Percentiles rank a stretch among this genome's conserved stretches.
Conservation (phyloP, 2,113 vertebrate species). For the Oceanodroma tethys region DNA sequence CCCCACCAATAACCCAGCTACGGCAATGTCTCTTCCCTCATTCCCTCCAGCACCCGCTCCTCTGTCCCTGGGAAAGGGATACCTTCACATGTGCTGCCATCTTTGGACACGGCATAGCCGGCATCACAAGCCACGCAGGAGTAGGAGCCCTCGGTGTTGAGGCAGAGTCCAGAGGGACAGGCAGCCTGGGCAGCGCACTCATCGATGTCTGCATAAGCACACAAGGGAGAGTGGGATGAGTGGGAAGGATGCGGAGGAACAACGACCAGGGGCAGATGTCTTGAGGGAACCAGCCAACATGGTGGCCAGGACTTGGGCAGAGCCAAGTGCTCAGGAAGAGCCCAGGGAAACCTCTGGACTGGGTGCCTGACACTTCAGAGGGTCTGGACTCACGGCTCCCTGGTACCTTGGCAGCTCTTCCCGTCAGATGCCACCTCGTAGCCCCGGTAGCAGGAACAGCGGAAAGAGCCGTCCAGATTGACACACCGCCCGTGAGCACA, state of each 20-base stretch:
- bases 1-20: not conserved
- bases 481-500: conserved; percentile 81
- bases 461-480: conserved; percentile 85
- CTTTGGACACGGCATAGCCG: conserved; percentile 80
- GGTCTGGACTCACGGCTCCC: not conserved
- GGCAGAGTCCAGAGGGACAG: conserved; percentile 81
- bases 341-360: not conserved
- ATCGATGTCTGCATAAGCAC: conserved; percentile 78
- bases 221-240: not conserved
- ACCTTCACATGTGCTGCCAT: conserved; percentile 85
- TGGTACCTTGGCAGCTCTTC: conserved; percentile 82
- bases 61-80: not conserved
- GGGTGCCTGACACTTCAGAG: not conserved
- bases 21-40: not conserved
- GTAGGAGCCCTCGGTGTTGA: conserved; percentile 86
- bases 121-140: conserved; percentile 79
- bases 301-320: not conserved
- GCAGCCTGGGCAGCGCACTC: conserved; percentile 76
- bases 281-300: not conserved
- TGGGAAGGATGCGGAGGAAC: not conserved
- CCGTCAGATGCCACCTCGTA: conserved; percentile 75
- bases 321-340: not conserved
- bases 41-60: not conserved
- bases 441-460: conserved; percentile 82
- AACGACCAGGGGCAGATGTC: not conserved